A percentile compares a stretch with the other conserved stretches of the same genome.
phyloP scores from a whole-genome alignment of 2,797 vertebrate genomes.

The Ctenosaura bakeri region DNA sequence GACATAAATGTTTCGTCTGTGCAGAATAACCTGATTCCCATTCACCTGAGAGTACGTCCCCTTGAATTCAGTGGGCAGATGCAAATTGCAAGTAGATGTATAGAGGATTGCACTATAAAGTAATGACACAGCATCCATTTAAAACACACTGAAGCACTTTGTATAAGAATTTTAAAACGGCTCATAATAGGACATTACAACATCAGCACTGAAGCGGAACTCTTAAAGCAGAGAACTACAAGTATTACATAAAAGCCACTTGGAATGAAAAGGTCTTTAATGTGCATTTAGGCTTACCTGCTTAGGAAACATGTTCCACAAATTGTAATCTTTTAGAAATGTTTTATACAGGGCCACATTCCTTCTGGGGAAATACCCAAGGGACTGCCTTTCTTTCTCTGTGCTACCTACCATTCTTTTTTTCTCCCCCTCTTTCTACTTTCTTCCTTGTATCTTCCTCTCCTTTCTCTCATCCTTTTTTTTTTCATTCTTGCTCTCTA shows the following conservation, averaged over 20 bases:
- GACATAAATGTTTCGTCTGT: neutral
- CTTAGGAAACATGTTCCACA: neutral
- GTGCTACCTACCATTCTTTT: neutral
- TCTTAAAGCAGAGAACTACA: neutral
- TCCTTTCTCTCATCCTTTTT: neutral
- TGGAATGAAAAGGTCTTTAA: neutral
- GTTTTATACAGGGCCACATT: too few relatives aligned
- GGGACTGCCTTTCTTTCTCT: too few relatives aligned
- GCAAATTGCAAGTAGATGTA: neutral
- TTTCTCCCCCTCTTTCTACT: neutral
- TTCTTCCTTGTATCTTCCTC: neutral
- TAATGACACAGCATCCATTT: neutral
- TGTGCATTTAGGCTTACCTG: neutral
- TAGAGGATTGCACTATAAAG: neutral
- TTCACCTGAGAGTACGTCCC: neutral
- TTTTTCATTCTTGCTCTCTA: neutral
- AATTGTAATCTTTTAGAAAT: neutral
- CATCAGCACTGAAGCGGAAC: neutral
- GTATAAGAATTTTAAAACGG: slow-evolving; percentile 4
- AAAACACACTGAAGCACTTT: neutral
- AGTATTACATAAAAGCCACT: neutral
- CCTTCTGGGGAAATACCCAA: too few relatives aligned
- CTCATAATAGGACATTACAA: neutral
- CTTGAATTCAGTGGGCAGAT: neutral
- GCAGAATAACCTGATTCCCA: neutral